Evolutionary conservation across 30 jellyfish, hydroid and myxozoan species (phyloP).

Genomic region (Chironex yamaguchii): DNA sequence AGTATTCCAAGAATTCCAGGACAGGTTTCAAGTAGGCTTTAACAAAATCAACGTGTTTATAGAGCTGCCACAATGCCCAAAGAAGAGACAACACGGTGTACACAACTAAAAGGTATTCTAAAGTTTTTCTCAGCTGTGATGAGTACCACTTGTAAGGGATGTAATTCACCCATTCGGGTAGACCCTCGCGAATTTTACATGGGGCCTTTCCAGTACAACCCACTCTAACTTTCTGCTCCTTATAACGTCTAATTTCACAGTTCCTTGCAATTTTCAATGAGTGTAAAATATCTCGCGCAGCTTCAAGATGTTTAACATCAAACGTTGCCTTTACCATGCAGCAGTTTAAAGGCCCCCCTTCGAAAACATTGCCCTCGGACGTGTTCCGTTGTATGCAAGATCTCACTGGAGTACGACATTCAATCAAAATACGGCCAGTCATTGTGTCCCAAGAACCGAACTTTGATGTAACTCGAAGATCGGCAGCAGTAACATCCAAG

Average conservation of each 20-base stretch:
- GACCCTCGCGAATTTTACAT: constrained; percentile 88
- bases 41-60: constrained; percentile 93
- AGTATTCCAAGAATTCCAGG: constrained; percentile 70
- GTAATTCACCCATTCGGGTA: constrained; percentile 98
- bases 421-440: constrained; percentile 83
- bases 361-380: neutral
- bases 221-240: constrained; percentile 61
- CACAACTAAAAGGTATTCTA: constrained; percentile 75
- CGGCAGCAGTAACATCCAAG: constrained; percentile 95
- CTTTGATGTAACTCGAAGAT: constrained; percentile 86
- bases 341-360: constrained; percentile 49
- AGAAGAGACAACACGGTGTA: constrained; percentile 85
- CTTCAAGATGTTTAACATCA: constrained; percentile 53
- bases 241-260: constrained; percentile 68
- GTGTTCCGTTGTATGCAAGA: neutral
- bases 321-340: constrained; percentile 96
- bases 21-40: constrained; percentile 81
- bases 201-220: constrained; percentile 37
- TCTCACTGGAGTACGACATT: constrained; percentile 73
- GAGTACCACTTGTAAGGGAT: constrained; percentile 98
- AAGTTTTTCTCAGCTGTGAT: constrained; percentile 67
- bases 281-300: constrained; percentile 78
- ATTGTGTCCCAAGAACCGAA: constrained; percentile 97
- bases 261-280: constrained; percentile 72
- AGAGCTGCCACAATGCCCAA: constrained; percentile 99